Evolutionary conservation across 2,888 invertebrate species (phyloP).

Genomic region (Myathropa florea): DNA sequence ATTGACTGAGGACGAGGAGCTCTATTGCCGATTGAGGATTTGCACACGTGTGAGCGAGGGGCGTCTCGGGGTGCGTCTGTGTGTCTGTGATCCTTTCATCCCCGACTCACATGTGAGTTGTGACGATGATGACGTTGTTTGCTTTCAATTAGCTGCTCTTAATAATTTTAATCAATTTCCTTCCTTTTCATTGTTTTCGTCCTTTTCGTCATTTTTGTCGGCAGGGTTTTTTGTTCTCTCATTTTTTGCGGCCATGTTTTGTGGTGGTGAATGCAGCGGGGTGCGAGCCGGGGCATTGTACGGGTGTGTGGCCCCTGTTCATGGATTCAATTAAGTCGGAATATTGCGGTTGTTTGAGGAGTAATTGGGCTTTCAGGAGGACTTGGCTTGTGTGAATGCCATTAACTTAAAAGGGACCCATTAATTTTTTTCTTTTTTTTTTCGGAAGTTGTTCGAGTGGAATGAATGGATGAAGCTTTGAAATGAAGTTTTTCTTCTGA

Average conservation of each 20-base stretch:
- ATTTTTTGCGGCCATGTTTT: neutral
- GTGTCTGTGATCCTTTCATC: neutral
- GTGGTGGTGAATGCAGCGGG: neutral
- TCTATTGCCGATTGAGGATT: slow-evolving; percentile 66
- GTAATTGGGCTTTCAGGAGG: slow-evolving; percentile 67
- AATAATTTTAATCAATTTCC: slow-evolving; percentile 71
- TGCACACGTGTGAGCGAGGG: slow-evolving; percentile 14
- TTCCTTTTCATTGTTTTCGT: slow-evolving; percentile 53
- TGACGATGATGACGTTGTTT: slow-evolving; percentile 71
- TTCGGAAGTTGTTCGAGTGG: neutral
- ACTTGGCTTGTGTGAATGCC: slow-evolving; percentile 42
- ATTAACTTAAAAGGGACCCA: slow-evolving; percentile 35
- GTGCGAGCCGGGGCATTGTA: neutral
- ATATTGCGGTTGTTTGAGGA: slow-evolving; percentile 68
- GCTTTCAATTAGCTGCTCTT: slow-evolving; percentile 71
- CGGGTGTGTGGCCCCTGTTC: slow-evolving; percentile 48
- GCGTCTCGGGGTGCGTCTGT: neutral
- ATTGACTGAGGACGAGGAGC: slow-evolving; percentile 22
- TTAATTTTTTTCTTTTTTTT: slow-evolving; percentile 31
- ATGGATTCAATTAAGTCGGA: slow-evolving; percentile 65
- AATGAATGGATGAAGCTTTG: neutral
- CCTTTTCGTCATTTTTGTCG: slow-evolving; percentile 41
- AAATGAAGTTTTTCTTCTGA: neutral
- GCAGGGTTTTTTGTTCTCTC: neutral
- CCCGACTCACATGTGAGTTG: slow-evolving; percentile 52